Evolutionary conservation across 1,140 invertebrate species (phyloP), one percentile per base, ranked within the genome.

Genomic region (Phocides pigmalion): DNA sequence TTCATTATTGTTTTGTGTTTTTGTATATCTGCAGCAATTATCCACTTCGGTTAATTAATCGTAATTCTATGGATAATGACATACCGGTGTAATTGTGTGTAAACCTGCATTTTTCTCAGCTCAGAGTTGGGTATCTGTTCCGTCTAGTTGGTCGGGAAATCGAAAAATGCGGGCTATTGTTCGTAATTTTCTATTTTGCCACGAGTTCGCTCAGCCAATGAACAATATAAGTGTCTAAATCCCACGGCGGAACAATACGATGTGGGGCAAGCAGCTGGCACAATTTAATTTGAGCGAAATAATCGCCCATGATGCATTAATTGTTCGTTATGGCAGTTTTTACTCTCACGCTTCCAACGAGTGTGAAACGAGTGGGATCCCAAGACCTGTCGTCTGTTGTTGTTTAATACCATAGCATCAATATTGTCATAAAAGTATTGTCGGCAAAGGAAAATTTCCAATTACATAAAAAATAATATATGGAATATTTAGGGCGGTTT

Each of bases 221-320:
- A 81, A 86, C 83, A 86, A 88, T 81, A 73, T 82, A 70, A 78
- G 59, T 76, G 68, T 78, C 67, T 76, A 64, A 70, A 70, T 90
- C 87, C 72, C 87, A 90, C 87, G 87, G 44, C 65, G 58, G 76
- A 66, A 89, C 86, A 89, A 89, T 89, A 67, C 78, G 66, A 87
- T 85, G 86, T 90, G 80, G 86, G 79, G 76, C 80, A 84, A 79
- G 75, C 76, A 78, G 74, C 81, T 88, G 84, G 84, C 84, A 90
- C 84, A 88, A 90, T 88, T 89, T 76, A 82, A 83, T 87, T 85
- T 85, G 79, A 67, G 72, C 77, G 79, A 85, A 84, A 81, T 74
- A 76, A 77, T 73, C 62, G 65, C 59, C 62, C 28, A 51, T 61
- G 42, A 59, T 67, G 70, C 78, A 82, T 78, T 84, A 72, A 80